These are phyloP conservation scores for Rallus limicola DNA, from an alignment of 2,113 vertebrate genomes.

Conservation along the genomic window DNA sequence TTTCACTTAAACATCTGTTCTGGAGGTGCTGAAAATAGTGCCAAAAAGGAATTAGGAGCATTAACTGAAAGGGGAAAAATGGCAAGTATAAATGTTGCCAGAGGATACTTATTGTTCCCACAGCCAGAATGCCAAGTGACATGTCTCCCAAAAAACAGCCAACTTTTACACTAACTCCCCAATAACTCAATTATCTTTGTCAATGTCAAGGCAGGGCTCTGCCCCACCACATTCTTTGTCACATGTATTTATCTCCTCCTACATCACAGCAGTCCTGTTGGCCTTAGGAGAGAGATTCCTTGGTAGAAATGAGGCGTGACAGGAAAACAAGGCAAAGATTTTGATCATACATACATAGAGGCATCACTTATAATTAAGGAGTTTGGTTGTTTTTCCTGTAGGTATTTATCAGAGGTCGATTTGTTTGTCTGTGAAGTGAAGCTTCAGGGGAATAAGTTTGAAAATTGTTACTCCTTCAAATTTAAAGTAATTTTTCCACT, in stretches of 20 bases:
- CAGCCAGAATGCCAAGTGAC: neutral
- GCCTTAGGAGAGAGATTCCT: slow-evolving; percentile 17
- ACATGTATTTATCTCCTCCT: slow-evolving; percentile 7
- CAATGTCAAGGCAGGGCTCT: slow-evolving; percentile 29
- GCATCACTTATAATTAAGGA: slow-evolving; percentile 28
- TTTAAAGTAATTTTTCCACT: neutral
- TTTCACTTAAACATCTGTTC: neutral
- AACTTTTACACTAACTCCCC: slow-evolving; percentile 42
- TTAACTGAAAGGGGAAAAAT: neutral
- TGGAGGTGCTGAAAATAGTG: neutral
- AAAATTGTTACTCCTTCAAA: slow-evolving; percentile 3
- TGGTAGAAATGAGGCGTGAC: slow-evolving; percentile 35
- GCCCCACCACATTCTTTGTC: slow-evolving; percentile 13
- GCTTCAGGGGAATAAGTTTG: slow-evolving; percentile 7
- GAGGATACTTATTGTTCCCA: neutral
- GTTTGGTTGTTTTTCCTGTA: neutral
- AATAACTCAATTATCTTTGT: slow-evolving; percentile 49
- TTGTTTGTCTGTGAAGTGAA: slow-evolving; percentile 5
- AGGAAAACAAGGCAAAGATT: slow-evolving; percentile 29
- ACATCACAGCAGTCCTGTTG: neutral
- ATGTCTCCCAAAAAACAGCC: slow-evolving; percentile 9
- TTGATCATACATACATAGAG: neutral
- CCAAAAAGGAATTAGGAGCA: slow-evolving; percentile 14
- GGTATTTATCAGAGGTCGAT: slow-evolving; percentile 9
- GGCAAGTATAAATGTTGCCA: neutral